Evolutionary conservation across 2,888 invertebrate genomes (phyloP).

Genomic region (Laothoe populi): DNA sequence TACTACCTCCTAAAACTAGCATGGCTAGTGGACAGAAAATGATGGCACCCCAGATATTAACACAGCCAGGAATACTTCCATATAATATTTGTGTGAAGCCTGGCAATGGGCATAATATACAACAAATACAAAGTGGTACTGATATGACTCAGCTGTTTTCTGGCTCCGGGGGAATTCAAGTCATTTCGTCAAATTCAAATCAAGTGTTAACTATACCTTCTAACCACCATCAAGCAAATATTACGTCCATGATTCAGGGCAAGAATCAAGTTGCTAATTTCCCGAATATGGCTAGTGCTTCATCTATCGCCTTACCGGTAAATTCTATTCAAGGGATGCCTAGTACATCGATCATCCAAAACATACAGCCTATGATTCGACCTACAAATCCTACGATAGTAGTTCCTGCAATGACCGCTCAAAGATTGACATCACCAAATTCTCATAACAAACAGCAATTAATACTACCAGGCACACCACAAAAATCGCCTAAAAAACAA

Average conservation of each 20-base stretch:
- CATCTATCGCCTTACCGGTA: conserved; percentile 78
- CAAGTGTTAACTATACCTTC: conserved; percentile 78
- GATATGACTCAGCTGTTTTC: conserved; percentile 78
- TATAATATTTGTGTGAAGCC: conserved; percentile 82
- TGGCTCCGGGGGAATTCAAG: conserved; percentile 78
- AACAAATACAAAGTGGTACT: conserved; percentile 72
- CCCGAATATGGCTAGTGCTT: conserved; percentile 79
- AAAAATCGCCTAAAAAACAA: conserved; percentile 81
- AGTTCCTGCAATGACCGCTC: conserved; percentile 76
- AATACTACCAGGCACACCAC: conserved; percentile 70
- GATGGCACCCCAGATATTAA: conserved; percentile 74
- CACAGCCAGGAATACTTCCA: conserved; percentile 75
- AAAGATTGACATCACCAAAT: conserved; percentile 74
- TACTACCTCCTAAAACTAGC: conserved; percentile 76
- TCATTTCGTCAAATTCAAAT: conserved; percentile 81
- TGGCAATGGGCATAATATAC: conserved; percentile 71
- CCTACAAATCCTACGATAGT: conserved; percentile 79
- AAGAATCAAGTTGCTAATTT: conserved; percentile 77
- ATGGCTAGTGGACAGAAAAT: conserved; percentile 70
- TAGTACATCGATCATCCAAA: conserved; percentile 75
- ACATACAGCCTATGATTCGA: conserved; percentile 81
- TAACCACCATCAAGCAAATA: conserved; percentile 70
- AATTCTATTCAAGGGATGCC: conserved; percentile 81
- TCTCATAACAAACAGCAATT: conserved; percentile 77
- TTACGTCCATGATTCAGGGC: conserved; percentile 71